Evolutionary conservation across 1,140 invertebrate species (phyloP).

Genomic region (Eumaeus atala): DNA sequence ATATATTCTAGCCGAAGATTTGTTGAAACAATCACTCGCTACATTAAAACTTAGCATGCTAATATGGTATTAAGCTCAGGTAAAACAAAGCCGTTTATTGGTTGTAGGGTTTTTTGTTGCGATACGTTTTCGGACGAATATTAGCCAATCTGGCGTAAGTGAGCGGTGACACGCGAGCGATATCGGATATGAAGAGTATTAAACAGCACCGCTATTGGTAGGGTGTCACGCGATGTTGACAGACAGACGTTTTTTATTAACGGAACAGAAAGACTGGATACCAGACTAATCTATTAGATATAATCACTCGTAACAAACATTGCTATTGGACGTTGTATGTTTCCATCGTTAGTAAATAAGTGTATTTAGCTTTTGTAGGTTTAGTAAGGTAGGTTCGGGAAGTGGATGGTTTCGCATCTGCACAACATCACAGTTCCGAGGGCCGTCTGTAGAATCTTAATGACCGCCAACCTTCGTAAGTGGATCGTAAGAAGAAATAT

Average conservation of each 20-base stretch:
- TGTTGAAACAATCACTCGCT: not conserved
- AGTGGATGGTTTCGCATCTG: too few species aligned
- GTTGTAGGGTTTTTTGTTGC: constrained; percentile 14
- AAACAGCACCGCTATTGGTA: constrained; percentile 13
- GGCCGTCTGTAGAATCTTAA: too few species aligned
- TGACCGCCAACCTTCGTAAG: too few species aligned
- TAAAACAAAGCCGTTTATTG: constrained; percentile 6
- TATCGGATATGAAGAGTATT: constrained; percentile 27
- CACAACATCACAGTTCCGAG: too few species aligned
- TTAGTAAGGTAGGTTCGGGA: too few species aligned
- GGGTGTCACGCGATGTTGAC: constrained; percentile 16
- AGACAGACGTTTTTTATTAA: constrained; percentile 11
- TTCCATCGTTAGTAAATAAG: not conserved
- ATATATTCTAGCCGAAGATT: not conserved
- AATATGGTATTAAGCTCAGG: constrained; percentile 10
- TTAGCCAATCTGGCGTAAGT: constrained; percentile 27
- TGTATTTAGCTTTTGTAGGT: too few species aligned
- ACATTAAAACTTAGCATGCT: constrained; percentile 3
- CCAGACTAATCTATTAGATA: not conserved
- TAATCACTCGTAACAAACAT: too few species aligned
- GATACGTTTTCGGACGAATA: constrained; percentile 12
- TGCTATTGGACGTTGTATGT: too few species aligned
- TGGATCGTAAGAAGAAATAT: too few species aligned
- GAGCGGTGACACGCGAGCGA: constrained; percentile 27
- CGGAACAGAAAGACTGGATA: constrained; percentile 1